A percentile compares a stretch with the other conserved stretches of the same genome.
These are phyloP conservation scores for Ctenochaetus hawaiiensis DNA, from an alignment of 2,797 vertebrate species.

Conservation along the genomic window DNA sequence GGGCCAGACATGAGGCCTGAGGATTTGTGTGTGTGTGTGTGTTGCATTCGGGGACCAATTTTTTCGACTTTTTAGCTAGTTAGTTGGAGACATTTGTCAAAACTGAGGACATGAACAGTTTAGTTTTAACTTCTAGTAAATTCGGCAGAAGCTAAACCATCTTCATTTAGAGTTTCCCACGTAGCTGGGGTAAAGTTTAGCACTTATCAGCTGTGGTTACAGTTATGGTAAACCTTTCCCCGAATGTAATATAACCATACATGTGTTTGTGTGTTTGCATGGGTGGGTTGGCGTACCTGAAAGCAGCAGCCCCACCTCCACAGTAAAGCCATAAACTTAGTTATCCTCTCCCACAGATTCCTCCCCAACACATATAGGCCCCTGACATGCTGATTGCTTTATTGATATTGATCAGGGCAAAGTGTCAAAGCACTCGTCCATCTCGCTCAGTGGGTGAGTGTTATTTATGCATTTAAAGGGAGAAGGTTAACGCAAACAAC, in stretches of 20 bases:
- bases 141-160: background rate
- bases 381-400: conserved; percentile 85
- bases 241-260: background rate
- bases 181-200: background rate
- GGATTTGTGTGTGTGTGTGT: conserved; percentile 6
- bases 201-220: background rate
- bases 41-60: conserved; percentile 10
- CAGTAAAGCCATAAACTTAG: conserved; percentile 86
- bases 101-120: background rate
- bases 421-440: conserved; percentile 85
- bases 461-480: conserved; percentile 51
- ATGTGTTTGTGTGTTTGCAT: conserved; percentile 48
- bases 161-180: background rate
- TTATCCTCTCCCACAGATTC: conserved; percentile 69
- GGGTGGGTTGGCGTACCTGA: conserved; percentile 66
- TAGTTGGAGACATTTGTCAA: conserved; percentile 14
- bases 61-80: background rate
- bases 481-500: conserved; percentile 50
- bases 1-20: conserved; percentile 23
- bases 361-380: conserved; percentile 72
- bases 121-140: conserved; percentile 8
- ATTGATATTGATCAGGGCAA: conserved; percentile 88
- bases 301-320: conserved; percentile 73
- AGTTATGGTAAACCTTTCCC: background rate
- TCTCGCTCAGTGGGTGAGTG: conserved; percentile 53